Conservation (phyloP, 2,113 vertebrate species). For the Xiphophorus maculatus region DNA sequence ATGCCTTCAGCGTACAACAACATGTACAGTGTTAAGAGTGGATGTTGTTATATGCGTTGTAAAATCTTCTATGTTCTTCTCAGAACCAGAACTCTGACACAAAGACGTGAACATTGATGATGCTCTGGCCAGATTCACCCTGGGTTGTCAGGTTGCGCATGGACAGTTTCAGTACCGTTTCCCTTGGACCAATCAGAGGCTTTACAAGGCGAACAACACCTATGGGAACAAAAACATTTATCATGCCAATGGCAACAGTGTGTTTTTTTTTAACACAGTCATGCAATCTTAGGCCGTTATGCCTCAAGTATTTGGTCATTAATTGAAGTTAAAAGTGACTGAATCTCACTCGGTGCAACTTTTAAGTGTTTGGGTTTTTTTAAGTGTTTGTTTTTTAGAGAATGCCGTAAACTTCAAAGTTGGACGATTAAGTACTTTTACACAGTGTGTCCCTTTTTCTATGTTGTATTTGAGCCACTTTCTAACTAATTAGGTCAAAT, state of each 20-base stretch:
- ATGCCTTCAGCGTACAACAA: conserved; percentile 35
- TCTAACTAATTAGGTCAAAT: too few relatives aligned
- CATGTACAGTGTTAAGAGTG: conserved; percentile 50
- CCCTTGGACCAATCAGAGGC: conserved; percentile 87
- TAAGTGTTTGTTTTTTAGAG: too few relatives aligned
- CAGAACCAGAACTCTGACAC: conserved; percentile 97
- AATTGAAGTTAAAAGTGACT: too few relatives aligned
- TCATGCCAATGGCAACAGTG: neutral
- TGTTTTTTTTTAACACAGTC: neutral
- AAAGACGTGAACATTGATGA: conserved; percentile 92
- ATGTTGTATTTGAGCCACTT: too few relatives aligned
- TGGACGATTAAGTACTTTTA: too few relatives aligned
- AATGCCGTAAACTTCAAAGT: too few relatives aligned
- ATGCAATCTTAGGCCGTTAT: neutral
- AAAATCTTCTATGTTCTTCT: conserved; percentile 35
- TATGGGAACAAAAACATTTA: conserved; percentile 65
- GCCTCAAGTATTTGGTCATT: too few relatives aligned
- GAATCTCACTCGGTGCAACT: too few relatives aligned
- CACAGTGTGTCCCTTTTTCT: too few relatives aligned
- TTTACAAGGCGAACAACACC: conserved; percentile 93
- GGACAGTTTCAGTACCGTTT: conserved; percentile 88
- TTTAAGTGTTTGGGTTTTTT: too few relatives aligned
- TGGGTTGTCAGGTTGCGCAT: conserved; percentile 90
- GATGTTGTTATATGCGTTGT: conserved; percentile 24
- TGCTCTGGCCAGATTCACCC: conserved; percentile 88